These are phyloP conservation scores for Neostethus bicornis DNA, from an alignment of 2,797 vertebrate species.

Conservation along the genomic window DNA sequence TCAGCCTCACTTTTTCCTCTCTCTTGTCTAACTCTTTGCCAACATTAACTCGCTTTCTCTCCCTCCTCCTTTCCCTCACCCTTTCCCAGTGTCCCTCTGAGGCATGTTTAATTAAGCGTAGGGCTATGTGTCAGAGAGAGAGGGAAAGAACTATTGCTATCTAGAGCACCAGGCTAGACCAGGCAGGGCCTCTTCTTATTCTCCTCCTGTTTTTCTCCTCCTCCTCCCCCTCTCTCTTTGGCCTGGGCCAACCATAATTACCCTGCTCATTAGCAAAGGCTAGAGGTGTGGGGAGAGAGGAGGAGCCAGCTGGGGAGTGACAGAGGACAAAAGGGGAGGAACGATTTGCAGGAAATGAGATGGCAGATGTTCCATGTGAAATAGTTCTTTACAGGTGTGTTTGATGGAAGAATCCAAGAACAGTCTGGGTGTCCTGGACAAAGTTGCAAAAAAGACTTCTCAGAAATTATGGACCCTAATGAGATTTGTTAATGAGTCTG, in stretches of 20 bases:
- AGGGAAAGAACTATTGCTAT: slow-evolving; percentile 69
- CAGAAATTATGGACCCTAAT: slow-evolving; percentile 12
- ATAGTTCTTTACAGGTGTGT: slow-evolving; percentile 4
- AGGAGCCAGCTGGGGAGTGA: slow-evolving; percentile 57
- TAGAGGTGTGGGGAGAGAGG: slow-evolving; percentile 47
- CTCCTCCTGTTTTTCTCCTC: slow-evolving; percentile 62
- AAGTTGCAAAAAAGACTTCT: slow-evolving; percentile 4
- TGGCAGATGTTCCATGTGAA: slow-evolving; percentile 30
- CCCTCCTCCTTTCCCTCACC: slow-evolving; percentile 23
- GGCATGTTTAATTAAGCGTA: slow-evolving; percentile 81
- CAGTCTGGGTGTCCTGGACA: neutral
- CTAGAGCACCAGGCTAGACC: slow-evolving; percentile 68
- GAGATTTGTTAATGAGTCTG: too few relatives aligned
- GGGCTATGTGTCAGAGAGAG: slow-evolving; percentile 72
- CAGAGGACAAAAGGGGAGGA: slow-evolving; percentile 55
- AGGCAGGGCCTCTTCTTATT: slow-evolving; percentile 64
- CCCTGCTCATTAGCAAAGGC: slow-evolving; percentile 78
- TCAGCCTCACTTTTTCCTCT: slow-evolving; percentile 46
- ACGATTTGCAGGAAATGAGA: slow-evolving; percentile 54
- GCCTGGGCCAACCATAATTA: slow-evolving; percentile 77
- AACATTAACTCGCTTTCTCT: slow-evolving; percentile 35
- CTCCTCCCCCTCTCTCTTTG: slow-evolving; percentile 56
- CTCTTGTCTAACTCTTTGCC: slow-evolving; percentile 36
- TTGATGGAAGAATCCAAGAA: slow-evolving; percentile 18
- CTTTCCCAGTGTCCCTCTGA: slow-evolving; percentile 66